A percentile compares a stretch with the other conserved stretches of the same genome.
Conservation (phyloP, 2,113 vertebrate genomes). For the Coryphaenoides rupestris region DNA sequence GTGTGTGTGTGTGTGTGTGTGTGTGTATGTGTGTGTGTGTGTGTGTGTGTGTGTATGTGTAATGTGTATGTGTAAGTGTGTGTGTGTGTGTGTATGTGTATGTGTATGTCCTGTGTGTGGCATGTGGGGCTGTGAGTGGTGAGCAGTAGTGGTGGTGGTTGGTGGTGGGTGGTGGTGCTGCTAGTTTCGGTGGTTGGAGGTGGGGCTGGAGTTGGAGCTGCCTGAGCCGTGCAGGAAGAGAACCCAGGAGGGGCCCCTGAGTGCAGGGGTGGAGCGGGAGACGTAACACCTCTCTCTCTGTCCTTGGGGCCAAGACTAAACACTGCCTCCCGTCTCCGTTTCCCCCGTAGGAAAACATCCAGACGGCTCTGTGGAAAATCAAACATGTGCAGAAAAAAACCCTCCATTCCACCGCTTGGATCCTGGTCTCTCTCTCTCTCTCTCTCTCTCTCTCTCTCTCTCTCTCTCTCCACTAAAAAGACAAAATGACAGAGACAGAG, state of each 20-base stretch:
- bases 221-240: slow-evolving; percentile 4
- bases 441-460: not conserved
- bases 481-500: too few relatives aligned
- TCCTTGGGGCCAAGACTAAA: slow-evolving; percentile 65
- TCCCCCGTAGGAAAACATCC: slow-evolving; percentile 35
- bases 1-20: too few relatives aligned
- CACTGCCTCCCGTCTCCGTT: slow-evolving; percentile 42
- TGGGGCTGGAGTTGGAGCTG: not conserved
- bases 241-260: slow-evolving; percentile 1
- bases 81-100: too few relatives aligned
- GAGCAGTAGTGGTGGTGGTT: not conserved
- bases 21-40: too few relatives aligned
- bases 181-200: too few relatives aligned
- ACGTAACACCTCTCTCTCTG: slow-evolving; percentile 43
- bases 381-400: slow-evolving; percentile 6
- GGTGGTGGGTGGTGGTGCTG: slow-evolving; percentile 4
- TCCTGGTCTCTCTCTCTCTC: too few relatives aligned
- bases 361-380: slow-evolving; percentile 26
- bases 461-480: not conserved
- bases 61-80: too few relatives aligned
- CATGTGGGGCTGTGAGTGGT: not conserved
- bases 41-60: too few relatives aligned
- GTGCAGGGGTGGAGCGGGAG: slow-evolving; percentile 11
- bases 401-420: not conserved
- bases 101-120: too few relatives aligned